Evolutionary conservation across 1,140 invertebrate genomes (phyloP).

Genomic region (Eumeta japonica): DNA sequence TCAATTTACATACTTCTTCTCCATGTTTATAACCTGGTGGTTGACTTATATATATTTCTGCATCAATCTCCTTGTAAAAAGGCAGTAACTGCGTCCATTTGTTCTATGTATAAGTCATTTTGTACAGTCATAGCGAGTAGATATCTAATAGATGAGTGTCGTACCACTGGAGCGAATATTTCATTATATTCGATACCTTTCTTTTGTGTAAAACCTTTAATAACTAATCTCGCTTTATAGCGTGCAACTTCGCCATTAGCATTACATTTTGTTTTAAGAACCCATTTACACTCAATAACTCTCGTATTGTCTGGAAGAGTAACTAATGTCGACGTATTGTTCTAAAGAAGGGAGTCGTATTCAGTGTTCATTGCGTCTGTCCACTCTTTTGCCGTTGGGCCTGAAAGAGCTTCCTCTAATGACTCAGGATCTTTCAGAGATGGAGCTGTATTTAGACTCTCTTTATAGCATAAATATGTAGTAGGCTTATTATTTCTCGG

Average conservation of each 20-base stretch:
- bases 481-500: conserved; percentile 4
- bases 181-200: conserved; percentile 23
- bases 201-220: conserved; percentile 21
- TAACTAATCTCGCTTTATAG: conserved; percentile 21
- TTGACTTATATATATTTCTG: conserved; percentile 30
- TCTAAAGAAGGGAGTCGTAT: conserved; percentile 25
- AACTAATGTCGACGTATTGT: conserved; percentile 42
- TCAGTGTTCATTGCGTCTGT: conserved; percentile 34
- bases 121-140: conserved; percentile 24
- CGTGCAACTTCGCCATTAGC: conserved; percentile 8
- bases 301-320: conserved; percentile 23
- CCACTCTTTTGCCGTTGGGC: conserved; percentile 23
- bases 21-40: conserved; percentile 27
- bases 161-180: conserved; percentile 22
- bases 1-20: conserved; percentile 23
- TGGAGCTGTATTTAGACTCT: conserved; percentile 5
- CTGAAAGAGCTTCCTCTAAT: conserved; percentile 24
- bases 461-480: conserved; percentile 4
- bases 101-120: conserved; percentile 21
- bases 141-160: conserved; percentile 15
- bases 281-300: conserved; percentile 13
- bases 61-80: conserved; percentile 33
- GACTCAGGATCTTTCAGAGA: conserved; percentile 14
- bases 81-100: conserved; percentile 39
- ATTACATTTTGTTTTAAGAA: conserved; percentile 14